Base-by-base conservation (phyloP, 2,113 vertebrate species). In the Neotragus pygmaeus region DNA sequence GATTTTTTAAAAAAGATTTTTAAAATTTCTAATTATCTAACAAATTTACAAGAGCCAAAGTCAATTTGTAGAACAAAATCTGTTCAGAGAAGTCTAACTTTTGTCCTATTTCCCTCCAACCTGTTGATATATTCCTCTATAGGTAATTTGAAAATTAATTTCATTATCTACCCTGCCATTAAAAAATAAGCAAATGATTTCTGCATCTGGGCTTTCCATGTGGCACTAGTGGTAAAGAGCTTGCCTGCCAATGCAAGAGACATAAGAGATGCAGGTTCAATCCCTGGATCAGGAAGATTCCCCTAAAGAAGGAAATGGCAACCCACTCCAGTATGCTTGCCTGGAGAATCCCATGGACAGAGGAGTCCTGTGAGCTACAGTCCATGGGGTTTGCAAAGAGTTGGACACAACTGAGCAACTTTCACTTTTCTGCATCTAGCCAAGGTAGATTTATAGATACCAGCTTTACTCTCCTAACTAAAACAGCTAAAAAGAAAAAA, bases 381-480 rank as follows among this genome's bases (percentile, higher is more conserved):
- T 39, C 36, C 66, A 3, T 25, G 66, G 36, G 21, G 66, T 39
- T 73, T 0, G 1, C 19, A 12, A 39, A 39, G 10, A 39, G 66
- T 6, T 0, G 1, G n/a, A 39, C n/a, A 12, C 0, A 2, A 70
- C 64, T 39, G 10, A 70, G 10, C 0, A 1, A 39, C 66, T 73
- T 70, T 36, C 3, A 39, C 36, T 39, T 80, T 73, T 75, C 28
- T 28, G 33, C 19, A 49, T 45, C 45, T 28, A 75, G 30, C 30
- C 47, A 57, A 49, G 53, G 77, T 81, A 17, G 55, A 53, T 21
- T 77, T 57, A 33, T 33, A 57, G 13, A 33, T 45, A 64, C 30
- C 12, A 13, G 60, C 62, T 94, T 91, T 88, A 57, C 36, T 10
- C 9, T 83, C 36, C 51, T 39, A n/a, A 62, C 25, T 16, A 33